Evolutionary conservation across 2,888 invertebrate species (phyloP), one percentile per base, ranked within the genome.

Genomic region (Xylota segnis): DNA sequence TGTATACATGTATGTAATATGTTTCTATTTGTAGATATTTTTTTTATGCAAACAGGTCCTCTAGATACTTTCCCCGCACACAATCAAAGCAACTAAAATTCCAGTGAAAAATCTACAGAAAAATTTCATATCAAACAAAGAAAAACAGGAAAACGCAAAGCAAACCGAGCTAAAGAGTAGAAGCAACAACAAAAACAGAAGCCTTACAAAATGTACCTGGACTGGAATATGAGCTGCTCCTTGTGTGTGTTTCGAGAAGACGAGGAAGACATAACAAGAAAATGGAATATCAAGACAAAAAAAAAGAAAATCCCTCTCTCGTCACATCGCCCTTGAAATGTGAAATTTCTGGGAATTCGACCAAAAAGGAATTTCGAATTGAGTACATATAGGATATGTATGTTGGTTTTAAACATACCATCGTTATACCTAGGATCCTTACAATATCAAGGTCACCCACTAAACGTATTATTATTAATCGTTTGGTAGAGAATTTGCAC

Each of bases 121-220:
- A n/a, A 29, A 37, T 47, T 71, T 61, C 52, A 16, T 63, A 52
- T n/a, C 63, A 65, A 81, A 71, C 82, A 84, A 84, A 66, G 81
- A 45, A 84, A 84, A 81, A 54, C 75, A 84, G 83, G 74, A 63
- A 84, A 84, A 79, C 63, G 68, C 45, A 76, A 68, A 84, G 70
- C 58, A 75, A 78, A 65, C 63, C 50, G 32, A 45, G 16, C 16
- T 45, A 16, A 68, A 34, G 23, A 56, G 5, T 29, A 37, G 12
- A 6, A 10, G 9, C 71, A 83, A 76, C 58, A 82, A 76, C 78
- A 87, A 79, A 83, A 79, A 77, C 79, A 81, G 83, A 87, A 84
- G 78, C 90, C 88, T 86, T 87, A 88, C 87, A 87, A 81, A 75
- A 78, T 66, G 58, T 72, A 78, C 83, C 74, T 83, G 79, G 43